Evolutionary conservation across 1,140 invertebrate species (phyloP).

Genomic region (Platyscapa corneri): DNA sequence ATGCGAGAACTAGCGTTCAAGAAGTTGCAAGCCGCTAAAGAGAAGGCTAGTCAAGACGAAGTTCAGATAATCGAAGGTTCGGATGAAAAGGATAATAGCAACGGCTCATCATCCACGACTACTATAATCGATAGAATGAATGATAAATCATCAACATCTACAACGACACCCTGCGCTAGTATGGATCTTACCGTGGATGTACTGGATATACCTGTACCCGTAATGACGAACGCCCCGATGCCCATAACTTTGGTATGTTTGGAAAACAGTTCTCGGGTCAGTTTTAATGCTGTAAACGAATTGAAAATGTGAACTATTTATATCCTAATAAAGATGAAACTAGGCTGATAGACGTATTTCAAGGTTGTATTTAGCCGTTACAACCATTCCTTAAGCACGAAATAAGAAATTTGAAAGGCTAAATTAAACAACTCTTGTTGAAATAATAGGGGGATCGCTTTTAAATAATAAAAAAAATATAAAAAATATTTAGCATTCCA

Average conservation of each 20-base stretch:
- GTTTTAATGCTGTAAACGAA: no score
- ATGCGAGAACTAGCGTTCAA: constrained; percentile 84
- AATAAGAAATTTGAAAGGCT: no score
- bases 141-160: constrained; percentile 46
- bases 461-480: no score
- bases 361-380: no score
- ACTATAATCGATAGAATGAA: constrained; percentile 73
- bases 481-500: no score
- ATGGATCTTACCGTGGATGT: constrained; percentile 69
- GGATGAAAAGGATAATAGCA: constrained; percentile 66
- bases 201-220: constrained; percentile 78
- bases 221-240: constrained; percentile 27
- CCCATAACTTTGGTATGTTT: not conserved
- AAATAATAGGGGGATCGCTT: no score
- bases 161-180: constrained; percentile 40
- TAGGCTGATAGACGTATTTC: no score
- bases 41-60: constrained; percentile 69
- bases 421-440: no score
- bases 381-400: no score
- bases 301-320: no score
- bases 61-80: constrained; percentile 71
- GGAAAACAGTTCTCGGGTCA: no score
- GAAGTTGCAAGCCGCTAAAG: constrained; percentile 77
- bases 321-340: no score
- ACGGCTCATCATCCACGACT: constrained; percentile 53